Base-by-base conservation (phyloP, 2,113 vertebrate species). In the Girardinichthys multiradiatus region DNA sequence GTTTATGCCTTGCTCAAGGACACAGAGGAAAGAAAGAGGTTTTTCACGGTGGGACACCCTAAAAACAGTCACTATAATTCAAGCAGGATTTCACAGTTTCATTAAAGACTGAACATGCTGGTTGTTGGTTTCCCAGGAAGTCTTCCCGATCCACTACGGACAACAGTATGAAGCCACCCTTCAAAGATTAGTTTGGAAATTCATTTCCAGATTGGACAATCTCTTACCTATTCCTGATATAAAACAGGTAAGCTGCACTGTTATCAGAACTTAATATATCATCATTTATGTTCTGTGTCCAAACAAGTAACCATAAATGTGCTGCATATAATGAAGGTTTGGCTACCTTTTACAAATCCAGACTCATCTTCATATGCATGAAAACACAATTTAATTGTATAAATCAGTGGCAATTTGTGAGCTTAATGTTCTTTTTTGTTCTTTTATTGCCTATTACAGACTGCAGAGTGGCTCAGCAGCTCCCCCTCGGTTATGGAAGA, bases 181-280 rank as follows among this genome's bases (percentile, higher is more conserved):
- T 19, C 39, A 74, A 6, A 31, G 48, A 30, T 51, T 82, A 30
- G 58, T 83, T 0, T 83, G 84, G 84, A 82, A 80, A 77, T 86
- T 86, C 66, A 86, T 83, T 62, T 83, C 77, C 27, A 80, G 35
- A 64, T 17, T 82, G 62, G 84, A 86, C 57, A 57, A 31, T 57
- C 78, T 81, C 4, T 58, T 87, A 28, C 81, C 84, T 68, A 27
- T 76, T 30, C 81, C 75, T 14, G 81, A 87, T 70, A 72, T 87
- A 45, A 87, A 69, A 61, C 78, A 84, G 81, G 79, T 81, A 33
- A 27, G 26, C 14, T 5, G 2, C 37, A 57, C 28, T 29, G 11
- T 57, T 10, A n/a, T n/a, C n/a, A n/a, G n/a, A n/a, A n/a, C n/a
- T n/a, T n/a, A n/a, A n/a, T n/a, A n/a, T n/a, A n/a, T n/a, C n/a